Conservation (phyloP, 2,888 invertebrate genomes). For the Acholoe squamosa region DNA sequence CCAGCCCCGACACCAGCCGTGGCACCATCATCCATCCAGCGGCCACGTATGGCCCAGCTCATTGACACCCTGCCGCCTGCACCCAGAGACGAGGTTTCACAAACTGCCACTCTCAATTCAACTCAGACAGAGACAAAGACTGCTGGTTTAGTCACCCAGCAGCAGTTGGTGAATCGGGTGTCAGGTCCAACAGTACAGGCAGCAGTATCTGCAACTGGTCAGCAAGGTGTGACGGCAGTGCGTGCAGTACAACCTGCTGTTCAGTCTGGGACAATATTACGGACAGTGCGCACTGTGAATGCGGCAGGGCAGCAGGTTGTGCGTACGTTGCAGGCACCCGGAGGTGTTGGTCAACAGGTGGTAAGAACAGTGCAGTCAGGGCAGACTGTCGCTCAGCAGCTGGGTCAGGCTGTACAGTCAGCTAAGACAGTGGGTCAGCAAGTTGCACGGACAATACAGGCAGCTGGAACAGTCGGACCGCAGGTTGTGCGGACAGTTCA, state of each 20-base stretch:
- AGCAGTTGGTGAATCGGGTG: not conserved
- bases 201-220: not conserved
- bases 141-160: not conserved
- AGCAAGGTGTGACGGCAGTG: not conserved
- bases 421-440: not conserved
- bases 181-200: not conserved
- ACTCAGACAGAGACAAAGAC: not conserved
- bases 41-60: slow-evolving; percentile 37
- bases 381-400: not conserved
- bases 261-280: not conserved
- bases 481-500: not conserved
- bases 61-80: slow-evolving; percentile 45
- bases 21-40: not conserved
- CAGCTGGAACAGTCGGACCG: not conserved
- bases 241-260: not conserved
- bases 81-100: not conserved
- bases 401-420: not conserved
- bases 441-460: not conserved
- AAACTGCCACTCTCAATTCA: not conserved
- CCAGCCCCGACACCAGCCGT: not conserved
- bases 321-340: not conserved
- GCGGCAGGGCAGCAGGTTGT: slow-evolving; percentile 32
- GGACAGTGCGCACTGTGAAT: slow-evolving; percentile 12
- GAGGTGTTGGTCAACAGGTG: not conserved
- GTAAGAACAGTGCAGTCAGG: not conserved